A percentile compares a stretch with the other conserved stretches of the same genome.
Conservation (phyloP, 2,888 invertebrate genomes). For the Stramonita haemastoma region DNA sequence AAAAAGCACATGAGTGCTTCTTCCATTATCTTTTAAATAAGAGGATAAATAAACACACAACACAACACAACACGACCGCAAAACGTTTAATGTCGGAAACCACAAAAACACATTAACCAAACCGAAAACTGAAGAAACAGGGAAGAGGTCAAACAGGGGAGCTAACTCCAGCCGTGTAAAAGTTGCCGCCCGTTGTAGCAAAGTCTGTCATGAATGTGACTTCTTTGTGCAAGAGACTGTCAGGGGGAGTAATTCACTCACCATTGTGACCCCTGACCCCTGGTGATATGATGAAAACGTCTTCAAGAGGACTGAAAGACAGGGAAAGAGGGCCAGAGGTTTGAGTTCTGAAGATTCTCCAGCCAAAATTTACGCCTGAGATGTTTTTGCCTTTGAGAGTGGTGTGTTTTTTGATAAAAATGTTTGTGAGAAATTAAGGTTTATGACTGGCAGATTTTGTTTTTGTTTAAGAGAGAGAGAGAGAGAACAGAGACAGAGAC, state of each 20-base stretch:
- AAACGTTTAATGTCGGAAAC: no score
- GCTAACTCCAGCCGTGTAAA: constrained; percentile 30
- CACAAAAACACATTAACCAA: no score
- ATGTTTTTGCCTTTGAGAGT: no score
- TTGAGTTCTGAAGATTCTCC: background rate
- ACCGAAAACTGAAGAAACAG: no score
- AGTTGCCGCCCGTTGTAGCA: constrained; percentile 29
- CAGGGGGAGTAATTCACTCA: constrained; percentile 32
- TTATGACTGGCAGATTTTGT: background rate
- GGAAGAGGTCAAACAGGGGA: constrained; percentile 13
- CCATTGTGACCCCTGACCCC: constrained; percentile 12
- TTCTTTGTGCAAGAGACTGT: constrained; percentile 33
- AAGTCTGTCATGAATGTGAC: constrained; percentile 24
- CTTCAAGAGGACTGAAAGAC: background rate
- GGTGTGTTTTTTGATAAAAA: background rate
- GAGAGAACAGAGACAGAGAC: no score
- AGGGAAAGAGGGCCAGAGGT: background rate
- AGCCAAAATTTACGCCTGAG: no score
- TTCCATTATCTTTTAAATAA: no score
- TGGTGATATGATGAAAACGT: constrained; percentile 19
- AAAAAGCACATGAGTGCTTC: no score
- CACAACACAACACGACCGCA: no score
- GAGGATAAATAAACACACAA: no score
- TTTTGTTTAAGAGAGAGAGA: background rate
- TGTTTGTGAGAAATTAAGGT: background rate